A percentile compares a stretch with the other conserved stretches of the same genome.
Evolutionary conservation across 2,888 invertebrate genomes (phyloP).

Genomic region (Ochropleura leucogaster): DNA sequence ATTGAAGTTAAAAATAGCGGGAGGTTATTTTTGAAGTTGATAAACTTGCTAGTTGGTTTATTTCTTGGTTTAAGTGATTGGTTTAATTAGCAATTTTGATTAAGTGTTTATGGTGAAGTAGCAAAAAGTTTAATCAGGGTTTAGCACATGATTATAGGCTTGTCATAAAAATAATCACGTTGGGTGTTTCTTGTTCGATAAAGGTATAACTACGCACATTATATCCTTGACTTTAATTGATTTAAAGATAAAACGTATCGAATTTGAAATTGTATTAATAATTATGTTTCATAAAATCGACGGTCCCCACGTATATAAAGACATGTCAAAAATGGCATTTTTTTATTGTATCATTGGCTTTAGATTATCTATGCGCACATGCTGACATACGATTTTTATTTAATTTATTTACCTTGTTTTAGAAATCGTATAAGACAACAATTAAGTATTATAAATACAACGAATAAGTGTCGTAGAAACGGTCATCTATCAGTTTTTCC

Average conservation of each 20-base stretch:
- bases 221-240: slow-evolving; percentile 23
- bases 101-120: slow-evolving; percentile 2
- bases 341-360: too few species aligned
- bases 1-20: slow-evolving; percentile 20
- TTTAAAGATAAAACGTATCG: not conserved
- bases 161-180: slow-evolving; percentile 7
- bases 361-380: too few species aligned
- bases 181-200: not conserved
- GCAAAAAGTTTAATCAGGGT: slow-evolving; percentile 18
- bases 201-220: not conserved
- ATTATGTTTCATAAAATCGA: too few species aligned
- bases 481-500: too few species aligned
- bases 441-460: too few species aligned
- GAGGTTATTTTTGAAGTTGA: slow-evolving; percentile 10
- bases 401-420: too few species aligned
- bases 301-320: too few species aligned
- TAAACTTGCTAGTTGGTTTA: not conserved
- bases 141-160: slow-evolving; percentile 1
- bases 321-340: too few species aligned
- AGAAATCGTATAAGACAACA: too few species aligned
- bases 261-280: not conserved
- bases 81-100: not conserved
- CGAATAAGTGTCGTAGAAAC: too few species aligned
- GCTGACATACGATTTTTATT: too few species aligned
- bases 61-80: not conserved